These are phyloP conservation scores for Pseudomyrmex gracilis DNA, from an alignment of 1,140 invertebrate genomes.

Conservation along the genomic window DNA sequence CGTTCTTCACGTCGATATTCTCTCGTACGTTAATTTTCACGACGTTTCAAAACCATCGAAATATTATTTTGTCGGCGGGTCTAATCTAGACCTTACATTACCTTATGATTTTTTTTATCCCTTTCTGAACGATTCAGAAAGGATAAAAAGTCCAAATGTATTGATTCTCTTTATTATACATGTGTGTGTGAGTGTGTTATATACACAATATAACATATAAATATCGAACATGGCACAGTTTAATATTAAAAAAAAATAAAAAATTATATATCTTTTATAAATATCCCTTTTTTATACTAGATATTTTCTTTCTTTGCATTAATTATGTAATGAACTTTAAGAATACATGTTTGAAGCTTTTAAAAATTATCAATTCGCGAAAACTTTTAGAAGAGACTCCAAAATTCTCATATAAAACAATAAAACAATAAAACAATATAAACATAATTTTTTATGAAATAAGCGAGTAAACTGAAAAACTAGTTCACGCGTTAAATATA, in stretches of 20 bases:
- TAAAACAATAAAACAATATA: too few species aligned
- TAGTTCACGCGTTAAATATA: too few species aligned
- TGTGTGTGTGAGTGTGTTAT: neutral
- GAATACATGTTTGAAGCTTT: too few species aligned
- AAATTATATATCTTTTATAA: too few species aligned
- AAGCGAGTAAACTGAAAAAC: too few species aligned
- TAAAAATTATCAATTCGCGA: too few species aligned
- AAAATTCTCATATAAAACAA: too few species aligned
- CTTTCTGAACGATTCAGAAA: conserved; percentile 81
- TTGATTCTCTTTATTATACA: conserved; percentile 14
- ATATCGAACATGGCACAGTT: conserved; percentile 5
- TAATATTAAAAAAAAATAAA: neutral
- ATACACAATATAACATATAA: neutral
- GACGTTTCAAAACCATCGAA: conserved; percentile 86
- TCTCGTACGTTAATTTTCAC: conserved; percentile 87
- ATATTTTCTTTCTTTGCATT: too few species aligned
- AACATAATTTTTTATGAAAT: too few species aligned
- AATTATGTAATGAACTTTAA: too few species aligned
- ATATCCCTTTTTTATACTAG: too few species aligned
- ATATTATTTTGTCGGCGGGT: conserved; percentile 86
- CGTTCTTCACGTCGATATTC: conserved; percentile 74
- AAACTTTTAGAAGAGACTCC: too few species aligned
- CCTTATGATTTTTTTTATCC: conserved; percentile 91
- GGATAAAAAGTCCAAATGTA: conserved; percentile 11
- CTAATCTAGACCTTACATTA: conserved; percentile 87